Evolutionary conservation across 2,888 invertebrate genomes (phyloP).

Genomic region (Dryocosmus kuriphilus): DNA sequence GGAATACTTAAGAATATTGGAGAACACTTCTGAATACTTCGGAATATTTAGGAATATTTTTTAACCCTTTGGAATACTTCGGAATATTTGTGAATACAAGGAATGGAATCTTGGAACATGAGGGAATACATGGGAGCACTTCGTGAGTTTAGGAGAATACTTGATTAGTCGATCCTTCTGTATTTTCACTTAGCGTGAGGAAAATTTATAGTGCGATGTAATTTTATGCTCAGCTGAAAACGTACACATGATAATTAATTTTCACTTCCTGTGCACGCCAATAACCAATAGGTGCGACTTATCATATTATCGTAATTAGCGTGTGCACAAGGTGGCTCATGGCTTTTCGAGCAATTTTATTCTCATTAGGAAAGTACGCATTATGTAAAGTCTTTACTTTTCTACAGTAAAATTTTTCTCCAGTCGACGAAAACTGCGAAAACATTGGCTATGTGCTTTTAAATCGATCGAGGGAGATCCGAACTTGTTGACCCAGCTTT

Average conservation of each 20-base stretch:
- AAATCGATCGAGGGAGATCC: slow-evolving; percentile 20
- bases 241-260: slow-evolving; percentile 16
- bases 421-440: not conserved
- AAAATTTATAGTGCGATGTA: not conserved
- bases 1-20: no score
- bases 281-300: not conserved
- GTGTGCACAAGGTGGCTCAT: not conserved
- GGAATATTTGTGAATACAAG: no score
- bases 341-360: slow-evolving; percentile 15
- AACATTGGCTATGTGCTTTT: not conserved
- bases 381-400: not conserved
- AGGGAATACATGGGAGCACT: no score
- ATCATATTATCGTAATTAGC: slow-evolving; percentile 6
- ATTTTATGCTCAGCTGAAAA: not conserved
- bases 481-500: slow-evolving; percentile 27
- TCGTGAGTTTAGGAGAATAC: no score
- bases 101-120: no score
- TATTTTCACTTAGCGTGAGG: not conserved
- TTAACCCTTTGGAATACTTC: no score
- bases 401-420: not conserved
- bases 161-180: no score
- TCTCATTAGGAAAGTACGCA: not conserved
- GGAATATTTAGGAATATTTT: no score
- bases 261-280: slow-evolving; percentile 11
- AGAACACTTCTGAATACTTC: no score